Evolutionary conservation across 2,888 invertebrate genomes (phyloP).

Genomic region (Synergus japonicus): DNA sequence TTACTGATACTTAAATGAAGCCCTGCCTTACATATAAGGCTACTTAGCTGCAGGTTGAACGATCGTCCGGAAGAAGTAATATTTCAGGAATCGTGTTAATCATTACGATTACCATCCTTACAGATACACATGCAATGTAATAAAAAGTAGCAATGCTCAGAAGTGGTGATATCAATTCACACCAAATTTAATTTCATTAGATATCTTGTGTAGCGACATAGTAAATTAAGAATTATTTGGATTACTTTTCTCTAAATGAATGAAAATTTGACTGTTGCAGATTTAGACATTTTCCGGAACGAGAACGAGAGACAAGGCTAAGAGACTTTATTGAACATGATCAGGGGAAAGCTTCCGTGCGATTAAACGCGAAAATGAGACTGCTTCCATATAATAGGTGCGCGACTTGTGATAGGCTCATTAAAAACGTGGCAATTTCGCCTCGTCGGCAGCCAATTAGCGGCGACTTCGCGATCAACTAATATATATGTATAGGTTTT

Average conservation of each 20-base stretch:
- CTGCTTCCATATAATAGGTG: neutral
- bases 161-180: neutral
- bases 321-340: neutral
- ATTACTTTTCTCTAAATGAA: too few relatives aligned
- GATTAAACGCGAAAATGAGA: conserved; percentile 11
- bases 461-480: neutral
- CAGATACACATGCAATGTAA: neutral
- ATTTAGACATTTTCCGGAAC: neutral
- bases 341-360: neutral
- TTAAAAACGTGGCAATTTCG: conserved; percentile 14
- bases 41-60: neutral
- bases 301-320: neutral
- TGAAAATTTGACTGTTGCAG: neutral
- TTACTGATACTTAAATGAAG: neutral
- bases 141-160: neutral
- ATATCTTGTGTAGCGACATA: neutral
- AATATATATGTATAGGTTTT: conserved; percentile 18
- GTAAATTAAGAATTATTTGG: too few relatives aligned
- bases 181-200: neutral
- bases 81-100: conserved; percentile 18
- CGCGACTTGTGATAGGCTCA: neutral
- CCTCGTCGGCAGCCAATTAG: conserved; percentile 19
- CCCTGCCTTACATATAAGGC: conserved; percentile 1
- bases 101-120: conserved; percentile 7
- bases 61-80: conserved; percentile 21